phyloP scores from a whole-genome alignment of 1,140 invertebrate species.

The Zelostemma sp. region DNA sequence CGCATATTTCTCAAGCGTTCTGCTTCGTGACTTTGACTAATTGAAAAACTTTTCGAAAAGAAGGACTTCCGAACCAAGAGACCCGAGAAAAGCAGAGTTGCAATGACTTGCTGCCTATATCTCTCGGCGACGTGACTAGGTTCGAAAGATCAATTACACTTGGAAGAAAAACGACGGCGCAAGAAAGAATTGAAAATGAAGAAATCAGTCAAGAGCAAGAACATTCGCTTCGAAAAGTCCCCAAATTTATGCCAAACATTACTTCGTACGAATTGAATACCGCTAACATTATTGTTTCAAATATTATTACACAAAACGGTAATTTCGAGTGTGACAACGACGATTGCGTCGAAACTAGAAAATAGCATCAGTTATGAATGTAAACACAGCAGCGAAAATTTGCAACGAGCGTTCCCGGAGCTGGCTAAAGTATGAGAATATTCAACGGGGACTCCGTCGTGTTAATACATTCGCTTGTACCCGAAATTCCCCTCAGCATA shows the following conservation, averaged over 20 bases:
- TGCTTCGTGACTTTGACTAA: too few relatives aligned
- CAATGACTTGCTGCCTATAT: too few relatives aligned
- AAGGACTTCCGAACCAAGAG: too few relatives aligned
- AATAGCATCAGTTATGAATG: neutral
- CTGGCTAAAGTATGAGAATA: slow-evolving; percentile 1
- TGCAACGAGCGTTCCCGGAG: neutral
- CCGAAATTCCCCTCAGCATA: slow-evolving; percentile 31
- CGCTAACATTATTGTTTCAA: too few relatives aligned
- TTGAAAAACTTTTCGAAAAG: too few relatives aligned
- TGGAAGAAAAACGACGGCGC: slow-evolving; percentile 29
- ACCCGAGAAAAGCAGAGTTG: too few relatives aligned
- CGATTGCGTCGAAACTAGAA: neutral
- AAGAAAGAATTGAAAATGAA: slow-evolving; percentile 7
- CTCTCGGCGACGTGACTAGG: slow-evolving; percentile 32
- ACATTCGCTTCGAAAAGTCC: too few relatives aligned
- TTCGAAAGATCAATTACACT: slow-evolving; percentile 41
- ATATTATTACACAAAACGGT: too few relatives aligned
- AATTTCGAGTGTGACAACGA: neutral
- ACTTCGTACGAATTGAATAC: too few relatives aligned
- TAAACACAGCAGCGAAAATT: neutral
- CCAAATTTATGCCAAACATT: too few relatives aligned
- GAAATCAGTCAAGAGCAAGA: neutral
- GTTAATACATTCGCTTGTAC: slow-evolving; percentile 1
- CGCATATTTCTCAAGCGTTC: too few relatives aligned
- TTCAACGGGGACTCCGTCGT: neutral